Evolutionary conservation across 2,113 vertebrate species (phyloP).

Genomic region (Colistium nudipinnis): DNA sequence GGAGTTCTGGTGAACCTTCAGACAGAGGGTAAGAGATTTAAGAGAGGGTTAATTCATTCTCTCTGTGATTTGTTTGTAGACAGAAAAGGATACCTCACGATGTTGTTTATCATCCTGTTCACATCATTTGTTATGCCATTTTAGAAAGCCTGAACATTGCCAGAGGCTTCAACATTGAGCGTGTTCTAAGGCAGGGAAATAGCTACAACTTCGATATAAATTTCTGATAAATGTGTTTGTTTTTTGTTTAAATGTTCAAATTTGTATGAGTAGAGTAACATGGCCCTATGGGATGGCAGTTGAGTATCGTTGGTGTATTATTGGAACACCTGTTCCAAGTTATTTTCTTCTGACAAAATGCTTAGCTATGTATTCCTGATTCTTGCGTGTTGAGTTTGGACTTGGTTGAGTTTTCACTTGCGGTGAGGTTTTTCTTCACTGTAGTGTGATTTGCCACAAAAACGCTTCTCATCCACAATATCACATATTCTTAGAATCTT

Average conservation of each 20-base stretch:
- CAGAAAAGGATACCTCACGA: conserved; percentile 37
- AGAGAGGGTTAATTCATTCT: conserved; percentile 45
- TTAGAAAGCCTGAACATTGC: conserved; percentile 39
- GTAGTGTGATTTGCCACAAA: conserved; percentile 47
- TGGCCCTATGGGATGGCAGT: too few relatives aligned
- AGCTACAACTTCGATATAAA: conserved; percentile 21
- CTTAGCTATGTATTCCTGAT: conserved; percentile 38
- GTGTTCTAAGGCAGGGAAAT: conserved; percentile 27
- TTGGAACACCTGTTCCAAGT: conserved; percentile 40
- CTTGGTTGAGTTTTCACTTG: conserved; percentile 42
- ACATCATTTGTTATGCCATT: conserved; percentile 43
- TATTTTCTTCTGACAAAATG: conserved; percentile 53
- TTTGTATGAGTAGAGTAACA: too few relatives aligned
- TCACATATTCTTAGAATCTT: conserved; percentile 46
- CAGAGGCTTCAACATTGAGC: conserved; percentile 23
- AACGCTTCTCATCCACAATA: conserved; percentile 38
- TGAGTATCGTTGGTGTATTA: conserved; percentile 33
- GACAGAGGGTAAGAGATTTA: background rate
- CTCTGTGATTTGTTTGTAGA: conserved; percentile 35
- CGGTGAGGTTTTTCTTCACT: conserved; percentile 40
- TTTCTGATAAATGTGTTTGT: conserved; percentile 10
- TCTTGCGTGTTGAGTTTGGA: conserved; percentile 37
- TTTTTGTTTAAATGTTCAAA: too few relatives aligned
- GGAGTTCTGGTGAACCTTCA: conserved; percentile 5
- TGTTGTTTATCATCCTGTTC: conserved; percentile 45